Evolutionary conservation across 37 sponge, comb jelly and placozoan genomes (phyloP).

Genomic region (Lycopodina hypogea): DNA sequence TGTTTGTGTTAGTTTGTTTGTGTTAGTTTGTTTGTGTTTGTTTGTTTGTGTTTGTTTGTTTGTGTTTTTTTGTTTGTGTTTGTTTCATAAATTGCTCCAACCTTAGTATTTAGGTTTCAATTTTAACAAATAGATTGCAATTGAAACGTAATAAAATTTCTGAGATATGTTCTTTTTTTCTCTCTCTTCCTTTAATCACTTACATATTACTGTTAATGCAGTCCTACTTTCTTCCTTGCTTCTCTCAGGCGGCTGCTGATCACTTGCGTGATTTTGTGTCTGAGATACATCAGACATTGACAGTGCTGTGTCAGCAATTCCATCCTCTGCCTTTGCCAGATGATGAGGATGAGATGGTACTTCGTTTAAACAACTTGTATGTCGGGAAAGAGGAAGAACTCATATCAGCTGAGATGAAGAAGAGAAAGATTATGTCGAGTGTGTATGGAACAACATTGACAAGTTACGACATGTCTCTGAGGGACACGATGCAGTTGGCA

Average conservation of each 20-base stretch:
- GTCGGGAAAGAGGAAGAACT: neutral
- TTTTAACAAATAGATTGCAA: too few species aligned
- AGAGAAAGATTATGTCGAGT: neutral
- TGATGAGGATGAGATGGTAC: neutral
- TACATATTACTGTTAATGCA: too few species aligned
- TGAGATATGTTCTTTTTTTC: too few species aligned
- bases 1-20: neutral
- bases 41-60: too few species aligned
- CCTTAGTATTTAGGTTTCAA: too few species aligned
- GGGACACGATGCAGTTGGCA: constrained; percentile 30
- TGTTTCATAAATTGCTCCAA: too few species aligned
- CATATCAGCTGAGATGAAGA: neutral
- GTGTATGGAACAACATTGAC: constrained; percentile 32
- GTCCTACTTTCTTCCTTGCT: neutral
- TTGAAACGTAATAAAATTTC: too few species aligned
- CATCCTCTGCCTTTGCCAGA: constrained; percentile 27
- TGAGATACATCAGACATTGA: neutral
- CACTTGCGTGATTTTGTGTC: constrained; percentile 6
- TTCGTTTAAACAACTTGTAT: constrained; percentile 2
- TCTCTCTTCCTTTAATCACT: too few species aligned
- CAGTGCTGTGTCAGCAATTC: constrained; percentile 3
- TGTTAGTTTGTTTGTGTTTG: too few species aligned
- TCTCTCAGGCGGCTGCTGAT: constrained; percentile 6
- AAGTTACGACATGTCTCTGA: constrained; percentile 61
- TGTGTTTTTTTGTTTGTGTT: too few species aligned